Conservation (phyloP, 2,113 vertebrate species). For the Nettapus auritus region DNA sequence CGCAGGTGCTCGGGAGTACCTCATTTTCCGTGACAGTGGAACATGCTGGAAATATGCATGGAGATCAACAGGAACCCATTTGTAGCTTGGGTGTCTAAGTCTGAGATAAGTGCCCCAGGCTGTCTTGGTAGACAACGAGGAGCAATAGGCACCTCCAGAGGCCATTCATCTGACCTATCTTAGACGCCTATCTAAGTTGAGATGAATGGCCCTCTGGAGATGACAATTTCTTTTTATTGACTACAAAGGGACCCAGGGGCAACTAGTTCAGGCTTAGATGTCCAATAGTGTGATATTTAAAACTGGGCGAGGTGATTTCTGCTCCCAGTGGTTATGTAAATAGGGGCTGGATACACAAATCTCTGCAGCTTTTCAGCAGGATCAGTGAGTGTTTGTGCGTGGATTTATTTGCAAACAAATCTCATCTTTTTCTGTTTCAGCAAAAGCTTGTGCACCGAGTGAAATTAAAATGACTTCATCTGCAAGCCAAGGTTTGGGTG, state of each 20-base stretch:
- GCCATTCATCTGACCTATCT: conserved; percentile 34
- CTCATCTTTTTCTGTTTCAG: neutral
- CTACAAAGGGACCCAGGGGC: conserved; percentile 33
- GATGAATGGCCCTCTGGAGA: conserved; percentile 45
- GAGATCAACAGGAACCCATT: neutral
- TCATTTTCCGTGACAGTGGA: neutral
- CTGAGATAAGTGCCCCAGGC: conserved; percentile 11
- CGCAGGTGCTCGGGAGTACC: neutral
- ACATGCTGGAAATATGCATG: neutral
- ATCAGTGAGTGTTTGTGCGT: neutral
- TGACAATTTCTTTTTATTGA: conserved; percentile 15
- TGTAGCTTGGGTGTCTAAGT: neutral
- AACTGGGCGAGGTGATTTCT: conserved; percentile 8
- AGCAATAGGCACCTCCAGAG: conserved; percentile 59
- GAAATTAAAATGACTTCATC: neutral
- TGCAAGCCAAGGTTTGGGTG: neutral
- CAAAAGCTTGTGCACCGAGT: neutral
- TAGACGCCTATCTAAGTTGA: neutral
- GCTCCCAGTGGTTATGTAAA: conserved; percentile 65
- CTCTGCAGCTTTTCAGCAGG: neutral
- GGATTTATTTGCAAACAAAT: conserved; percentile 55
- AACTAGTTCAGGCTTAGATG: conserved; percentile 28
- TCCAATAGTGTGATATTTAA: conserved; percentile 47
- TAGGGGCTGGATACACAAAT: conserved; percentile 43
- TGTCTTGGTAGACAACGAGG: neutral